Evolutionary conservation across 2,888 invertebrate species (phyloP), one percentile per base, ranked within the genome.

Genomic region (Tachina fera): DNA sequence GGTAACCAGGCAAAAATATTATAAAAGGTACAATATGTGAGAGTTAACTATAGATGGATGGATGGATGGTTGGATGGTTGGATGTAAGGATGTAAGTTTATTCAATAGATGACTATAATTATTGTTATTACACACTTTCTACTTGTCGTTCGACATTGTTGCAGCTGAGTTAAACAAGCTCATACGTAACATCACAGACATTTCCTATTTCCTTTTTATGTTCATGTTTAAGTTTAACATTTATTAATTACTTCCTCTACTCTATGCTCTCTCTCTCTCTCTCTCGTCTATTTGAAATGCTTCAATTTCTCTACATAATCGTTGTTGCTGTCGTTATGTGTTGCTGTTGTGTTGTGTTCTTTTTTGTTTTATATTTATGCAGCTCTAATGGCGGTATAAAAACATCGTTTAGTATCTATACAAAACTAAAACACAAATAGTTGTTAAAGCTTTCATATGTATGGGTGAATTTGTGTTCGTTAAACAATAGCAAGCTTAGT

Each of bases 241-340:
- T 86, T 86, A 86, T 86, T 86, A 86, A 86, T 86, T 86, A 86
- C 79, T 86, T 86, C 86, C 86, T 86, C 67, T 75, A 53, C 53
- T 75, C 58, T 9, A 67, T 81, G 53, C 56, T 0, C 31, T n/a
- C n/a, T n/a, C n/a, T n/a, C n/a, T n/a, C n/a, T n/a, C n/a, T n/a
- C n/a, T 31, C 31, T 81, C 19, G 39, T 45, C 71, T 31, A 31
- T 43, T 65, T 14, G 39, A 53, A 39, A 70, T 67, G 58, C 65
- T 84, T 61, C 61, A 58, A 11, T 58, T 45, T 82, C 47, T 68
- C 47, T 68, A 49, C 14, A 9, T 13, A 63, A 56, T 10, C 16
- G 67, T 22, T 56, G 63, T 58, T 81, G 51, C 11, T 43, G 19
- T 61, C 11, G 9, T 67, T 74, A 16, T 51, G 31, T 43, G 61